phyloP scores from a whole-genome alignment of 2,888 invertebrate species.

The Hymenopus coronatus region DNA sequence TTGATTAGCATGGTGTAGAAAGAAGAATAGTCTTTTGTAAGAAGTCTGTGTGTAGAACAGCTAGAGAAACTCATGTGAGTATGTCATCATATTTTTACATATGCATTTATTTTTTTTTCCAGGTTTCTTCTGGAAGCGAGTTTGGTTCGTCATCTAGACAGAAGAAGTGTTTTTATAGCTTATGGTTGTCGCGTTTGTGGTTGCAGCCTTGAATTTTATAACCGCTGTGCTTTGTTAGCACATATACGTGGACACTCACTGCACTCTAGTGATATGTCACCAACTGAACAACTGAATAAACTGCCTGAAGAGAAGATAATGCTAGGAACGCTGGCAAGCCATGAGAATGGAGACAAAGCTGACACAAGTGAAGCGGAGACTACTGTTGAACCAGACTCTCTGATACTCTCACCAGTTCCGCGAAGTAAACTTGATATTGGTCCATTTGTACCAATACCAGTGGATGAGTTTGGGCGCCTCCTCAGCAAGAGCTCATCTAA shows the following conservation, averaged over 20 bases:
- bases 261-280: background rate
- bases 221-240: slow-evolving; percentile 16
- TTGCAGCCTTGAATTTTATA: slow-evolving; percentile 11
- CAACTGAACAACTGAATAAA: background rate
- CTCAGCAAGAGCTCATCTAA: background rate
- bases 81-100: background rate
- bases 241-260: slow-evolving; percentile 2
- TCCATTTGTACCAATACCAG: background rate
- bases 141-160: slow-evolving; percentile 9
- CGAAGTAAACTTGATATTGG: background rate
- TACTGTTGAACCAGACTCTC: background rate
- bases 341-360: background rate
- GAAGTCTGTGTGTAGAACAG: no score
- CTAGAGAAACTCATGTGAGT: no score
- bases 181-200: background rate
- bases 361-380: background rate
- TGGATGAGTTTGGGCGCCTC: background rate
- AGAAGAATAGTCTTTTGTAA: no score
- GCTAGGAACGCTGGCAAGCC: background rate
- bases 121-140: slow-evolving; percentile 16
- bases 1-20: no score
- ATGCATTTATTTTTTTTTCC: background rate
- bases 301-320: background rate
- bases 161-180: background rate
- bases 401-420: background rate